Evolutionary conservation across 35 echinoderm and acorn worm species (phyloP), one percentile per base, ranked within the genome.

Genomic region (Ophiothrix spiculata): DNA sequence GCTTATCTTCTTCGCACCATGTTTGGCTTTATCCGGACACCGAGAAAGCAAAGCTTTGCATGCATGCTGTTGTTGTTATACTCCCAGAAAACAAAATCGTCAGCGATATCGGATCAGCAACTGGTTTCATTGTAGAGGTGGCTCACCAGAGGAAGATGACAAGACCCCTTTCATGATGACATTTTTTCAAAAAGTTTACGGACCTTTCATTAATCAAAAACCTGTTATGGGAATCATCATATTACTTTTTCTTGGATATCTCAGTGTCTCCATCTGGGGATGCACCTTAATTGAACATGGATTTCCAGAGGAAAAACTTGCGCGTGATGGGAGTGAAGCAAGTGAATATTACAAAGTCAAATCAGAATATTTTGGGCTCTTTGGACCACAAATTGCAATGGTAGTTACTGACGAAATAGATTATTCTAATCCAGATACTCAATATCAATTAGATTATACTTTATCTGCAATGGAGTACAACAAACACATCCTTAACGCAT

Each of bases 1-100:
- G 39, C 79, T 95, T 2, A 85, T 90, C 1, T 95, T 95, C 49
- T 95, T 95, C 56, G 89, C 85, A 2, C 74, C 93, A 4, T 91
- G 89, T 39, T 63, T 95, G 80, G 89, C 89, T 25, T 84, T 91
- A 2, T 79, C 64, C 39, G 93, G 93, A 33, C 79, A 90, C 32
- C 74, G 86, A 73, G 93, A 95, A 83, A 75, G 41, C 37, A 64
- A 87, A 36, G 89, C 88, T 28, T 75, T 80, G 1, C 93, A 95
- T 35, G 80, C 80, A 23, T 78, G 77, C 17, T 88, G 80, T 17
- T 91, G 86, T 40, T 80, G 80, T 34, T 85, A 84, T 49, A 4
- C 16, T 88, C 87, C 36, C 41, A 28, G 1, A 37, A 56, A 36
- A 23, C 85, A 91, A 49, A 69, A 89, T 6, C 82, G 89, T 31